These are phyloP conservation scores for Oenanthe melanoleuca DNA, from an alignment of 2,113 vertebrate genomes.

Conservation along the genomic window DNA sequence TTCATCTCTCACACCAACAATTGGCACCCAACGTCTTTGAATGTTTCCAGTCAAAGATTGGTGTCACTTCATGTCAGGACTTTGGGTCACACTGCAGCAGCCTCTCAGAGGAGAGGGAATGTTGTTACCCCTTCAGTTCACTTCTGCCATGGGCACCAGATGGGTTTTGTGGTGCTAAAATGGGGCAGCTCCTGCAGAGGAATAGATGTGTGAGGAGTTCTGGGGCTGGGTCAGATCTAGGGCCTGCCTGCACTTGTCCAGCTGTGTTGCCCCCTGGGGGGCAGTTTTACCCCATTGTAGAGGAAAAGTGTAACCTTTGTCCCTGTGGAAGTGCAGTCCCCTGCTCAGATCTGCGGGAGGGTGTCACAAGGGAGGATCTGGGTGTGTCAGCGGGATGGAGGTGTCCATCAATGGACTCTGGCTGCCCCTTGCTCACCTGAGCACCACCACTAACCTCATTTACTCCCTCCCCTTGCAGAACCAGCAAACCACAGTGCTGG, in stretches of 20 bases:
- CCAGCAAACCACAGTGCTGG: slow-evolving; percentile 83
- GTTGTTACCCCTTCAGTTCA: not conserved
- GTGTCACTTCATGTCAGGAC: not conserved
- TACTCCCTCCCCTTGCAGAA: slow-evolving; percentile 76
- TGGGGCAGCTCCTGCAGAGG: not conserved
- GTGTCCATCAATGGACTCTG: not conserved
- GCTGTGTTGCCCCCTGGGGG: not conserved
- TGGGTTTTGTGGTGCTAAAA: not conserved
- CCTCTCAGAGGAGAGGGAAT: not conserved
- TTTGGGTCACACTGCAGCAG: not conserved
- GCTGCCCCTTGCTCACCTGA: not conserved
- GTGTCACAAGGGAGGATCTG: not conserved
- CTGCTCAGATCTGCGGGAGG: too few relatives aligned
- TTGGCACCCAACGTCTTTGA: not conserved
- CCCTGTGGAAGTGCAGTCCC: not conserved
- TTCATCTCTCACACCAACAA: not conserved
- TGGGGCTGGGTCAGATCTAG: not conserved
- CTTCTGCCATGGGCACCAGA: not conserved
- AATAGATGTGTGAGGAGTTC: not conserved
- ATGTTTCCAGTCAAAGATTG: not conserved
- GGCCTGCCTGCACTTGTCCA: not conserved
- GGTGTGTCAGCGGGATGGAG: not conserved
- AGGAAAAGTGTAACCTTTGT: not conserved
- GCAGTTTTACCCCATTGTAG: not conserved
- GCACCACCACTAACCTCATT: not conserved